Percentiles rank a stretch among this genome's conserved stretches.
Conservation (phyloP, 1,140 invertebrate species). For the Drosophila watanabei region DNA sequence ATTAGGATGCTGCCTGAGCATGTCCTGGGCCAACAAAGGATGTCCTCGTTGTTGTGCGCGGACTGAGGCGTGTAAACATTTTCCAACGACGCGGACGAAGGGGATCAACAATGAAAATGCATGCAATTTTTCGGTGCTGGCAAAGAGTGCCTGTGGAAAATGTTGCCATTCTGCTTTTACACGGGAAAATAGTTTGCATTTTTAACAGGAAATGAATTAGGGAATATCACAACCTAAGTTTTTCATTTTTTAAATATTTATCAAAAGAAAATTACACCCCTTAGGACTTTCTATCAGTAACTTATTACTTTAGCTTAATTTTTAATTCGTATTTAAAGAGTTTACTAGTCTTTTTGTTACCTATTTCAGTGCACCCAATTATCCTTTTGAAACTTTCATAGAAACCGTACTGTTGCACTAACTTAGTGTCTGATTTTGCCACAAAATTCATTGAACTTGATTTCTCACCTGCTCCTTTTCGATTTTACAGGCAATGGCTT, state of each 20-base stretch:
- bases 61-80: constrained; percentile 59
- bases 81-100: constrained; percentile 13
- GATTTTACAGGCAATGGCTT: constrained; percentile 87
- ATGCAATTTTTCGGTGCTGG: constrained; percentile 39
- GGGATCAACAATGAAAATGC: constrained; percentile 52
- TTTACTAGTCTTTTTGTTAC: not conserved
- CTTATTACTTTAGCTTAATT: no score
- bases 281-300: not conserved
- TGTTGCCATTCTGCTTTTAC: constrained; percentile 9
- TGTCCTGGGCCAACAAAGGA: constrained; percentile 55
- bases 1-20: constrained; percentile 10
- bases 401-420: constrained; percentile 15
- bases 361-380: constrained; percentile 9
- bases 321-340: no score
- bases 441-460: constrained; percentile 4
- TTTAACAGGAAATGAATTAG: not conserved
- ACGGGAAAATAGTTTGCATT: not conserved
- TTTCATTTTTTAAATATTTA: not conserved
- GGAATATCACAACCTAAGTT: not conserved
- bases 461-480: constrained; percentile 14
- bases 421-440: constrained; percentile 5
- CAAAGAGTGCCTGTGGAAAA: constrained; percentile 11
- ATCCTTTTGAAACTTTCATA: not conserved
- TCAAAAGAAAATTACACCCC: not conserved
- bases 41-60: constrained; percentile 50